Percentiles rank a stretch among this genome's conserved stretches.
phyloP scores from a whole-genome alignment of 92 coral and sea anemone genomes.

The Siderastrea siderea region DNA sequence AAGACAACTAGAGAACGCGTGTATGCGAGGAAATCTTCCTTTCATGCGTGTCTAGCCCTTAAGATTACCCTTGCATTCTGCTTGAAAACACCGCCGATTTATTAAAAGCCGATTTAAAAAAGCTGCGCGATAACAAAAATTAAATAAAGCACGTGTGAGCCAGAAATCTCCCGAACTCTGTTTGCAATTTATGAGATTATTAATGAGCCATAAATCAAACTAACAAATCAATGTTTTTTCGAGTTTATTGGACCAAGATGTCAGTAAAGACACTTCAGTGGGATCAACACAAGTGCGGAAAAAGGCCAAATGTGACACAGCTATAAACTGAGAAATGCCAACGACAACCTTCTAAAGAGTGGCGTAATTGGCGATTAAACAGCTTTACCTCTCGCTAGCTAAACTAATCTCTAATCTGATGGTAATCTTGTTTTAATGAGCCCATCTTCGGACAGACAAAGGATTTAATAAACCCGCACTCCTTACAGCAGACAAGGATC shows the following conservation, averaged over 20 bases:
- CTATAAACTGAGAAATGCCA: too few relatives aligned
- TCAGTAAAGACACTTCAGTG: too few relatives aligned
- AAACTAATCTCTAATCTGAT: background rate
- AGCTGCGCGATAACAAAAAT: background rate
- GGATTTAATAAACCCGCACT: too few relatives aligned
- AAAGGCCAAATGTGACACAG: too few relatives aligned
- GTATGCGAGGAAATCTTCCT: background rate
- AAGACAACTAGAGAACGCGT: background rate
- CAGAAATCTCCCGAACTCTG: background rate
- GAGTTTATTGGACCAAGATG: background rate
- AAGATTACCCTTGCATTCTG: background rate
- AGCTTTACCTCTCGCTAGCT: background rate
- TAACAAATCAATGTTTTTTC: background rate
- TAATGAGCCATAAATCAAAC: constrained; percentile 5
- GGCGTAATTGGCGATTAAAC: background rate
- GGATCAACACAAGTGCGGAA: too few relatives aligned
- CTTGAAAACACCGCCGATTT: background rate
- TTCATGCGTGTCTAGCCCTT: background rate
- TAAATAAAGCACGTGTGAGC: background rate
- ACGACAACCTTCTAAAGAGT: too few relatives aligned
- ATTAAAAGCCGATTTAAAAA: background rate
- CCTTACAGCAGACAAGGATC: too few relatives aligned
- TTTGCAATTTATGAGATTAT: background rate
- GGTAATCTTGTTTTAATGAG: constrained; percentile 7
- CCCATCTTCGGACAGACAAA: background rate